Evolutionary conservation across 2,797 vertebrate genomes (phyloP).

Genomic region (Micrastur ruficollis): DNA sequence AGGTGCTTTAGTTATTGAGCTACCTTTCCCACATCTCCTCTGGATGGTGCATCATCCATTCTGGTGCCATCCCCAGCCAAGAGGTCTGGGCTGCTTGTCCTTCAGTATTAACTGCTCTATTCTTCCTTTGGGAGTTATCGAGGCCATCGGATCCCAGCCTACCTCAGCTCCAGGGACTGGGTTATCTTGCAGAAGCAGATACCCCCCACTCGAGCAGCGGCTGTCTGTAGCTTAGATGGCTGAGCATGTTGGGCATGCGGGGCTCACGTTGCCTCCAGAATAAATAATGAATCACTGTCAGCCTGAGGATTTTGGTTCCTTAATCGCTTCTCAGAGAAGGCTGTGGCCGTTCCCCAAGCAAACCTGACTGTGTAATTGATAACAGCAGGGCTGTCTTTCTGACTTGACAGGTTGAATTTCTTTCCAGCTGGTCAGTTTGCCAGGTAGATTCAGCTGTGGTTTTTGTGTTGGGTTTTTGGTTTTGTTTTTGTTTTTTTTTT

Average conservation of each 20-base stretch:
- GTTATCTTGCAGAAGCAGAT: neutral
- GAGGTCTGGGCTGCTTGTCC: neutral
- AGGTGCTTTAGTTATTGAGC: neutral
- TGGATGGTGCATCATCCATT: fast-evolving
- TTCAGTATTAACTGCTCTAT: no score
- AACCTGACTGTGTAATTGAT: fast-evolving
- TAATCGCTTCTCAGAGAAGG: neutral
- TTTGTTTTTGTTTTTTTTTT: neutral
- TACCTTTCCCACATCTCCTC: neutral
- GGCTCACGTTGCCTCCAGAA: neutral
- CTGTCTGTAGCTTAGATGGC: neutral
- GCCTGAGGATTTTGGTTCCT: neutral
- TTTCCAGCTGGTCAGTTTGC: neutral
- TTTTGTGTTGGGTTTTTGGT: neutral
- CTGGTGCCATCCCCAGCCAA: neutral
- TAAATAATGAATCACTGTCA: conserved; percentile 19
- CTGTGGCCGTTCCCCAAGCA: neutral
- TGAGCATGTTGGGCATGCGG: neutral
- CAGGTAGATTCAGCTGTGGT: neutral
- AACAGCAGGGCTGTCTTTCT: neutral
- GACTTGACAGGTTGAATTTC: neutral
- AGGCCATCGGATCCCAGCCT: neutral
- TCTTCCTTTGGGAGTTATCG: neutral
- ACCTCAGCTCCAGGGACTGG: neutral
- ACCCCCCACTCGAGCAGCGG: fast-evolving